A percentile compares a stretch with the other conserved stretches of the same genome.
phyloP scores from a whole-genome alignment of 92 coral and sea anemone species.

The Anthopleura xanthogrammica region DNA sequence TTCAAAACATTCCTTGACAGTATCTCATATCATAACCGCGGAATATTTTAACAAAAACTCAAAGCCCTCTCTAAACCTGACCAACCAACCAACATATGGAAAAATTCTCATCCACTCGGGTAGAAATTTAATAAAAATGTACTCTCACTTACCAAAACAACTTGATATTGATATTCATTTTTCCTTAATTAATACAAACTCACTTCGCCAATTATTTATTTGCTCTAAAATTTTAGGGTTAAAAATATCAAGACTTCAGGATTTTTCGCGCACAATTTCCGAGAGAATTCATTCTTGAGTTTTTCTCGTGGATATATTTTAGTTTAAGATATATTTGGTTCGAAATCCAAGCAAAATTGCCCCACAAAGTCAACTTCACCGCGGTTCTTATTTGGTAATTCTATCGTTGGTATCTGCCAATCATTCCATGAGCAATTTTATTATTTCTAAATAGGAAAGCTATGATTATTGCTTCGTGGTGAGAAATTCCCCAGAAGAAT shows the following conservation, averaged over 20 bases:
- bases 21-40: background rate
- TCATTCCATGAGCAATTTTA: background rate
- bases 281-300: background rate
- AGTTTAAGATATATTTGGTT: background rate
- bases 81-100: background rate
- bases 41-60: background rate
- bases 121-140: background rate
- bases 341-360: background rate
- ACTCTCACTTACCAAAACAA: background rate
- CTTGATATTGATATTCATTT: background rate
- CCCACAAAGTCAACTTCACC: background rate
- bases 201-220: background rate
- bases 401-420: background rate
- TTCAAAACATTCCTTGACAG: background rate
- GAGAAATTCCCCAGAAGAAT: background rate
- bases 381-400: background rate
- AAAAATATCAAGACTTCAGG: background rate
- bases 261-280: background rate
- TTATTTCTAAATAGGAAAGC: background rate
- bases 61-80: background rate
- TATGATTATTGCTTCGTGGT: background rate
- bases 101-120: background rate
- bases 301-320: background rate
- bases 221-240: background rate
- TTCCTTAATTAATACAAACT: background rate